Evolutionary conservation across 2,888 invertebrate genomes (phyloP).

Genomic region (Drosophila kambysellisi): DNA sequence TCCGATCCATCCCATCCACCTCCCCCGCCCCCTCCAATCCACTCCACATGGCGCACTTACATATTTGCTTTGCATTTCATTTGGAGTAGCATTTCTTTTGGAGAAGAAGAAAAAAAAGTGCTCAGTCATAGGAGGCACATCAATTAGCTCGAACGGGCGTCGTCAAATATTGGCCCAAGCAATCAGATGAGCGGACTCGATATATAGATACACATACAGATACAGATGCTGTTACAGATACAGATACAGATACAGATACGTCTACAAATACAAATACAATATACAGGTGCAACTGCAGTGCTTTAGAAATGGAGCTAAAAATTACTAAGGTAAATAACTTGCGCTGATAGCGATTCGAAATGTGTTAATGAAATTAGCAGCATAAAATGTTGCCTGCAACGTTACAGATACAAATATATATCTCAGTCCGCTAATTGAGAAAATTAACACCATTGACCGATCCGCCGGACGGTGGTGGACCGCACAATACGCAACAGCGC

Average conservation of each 20-base stretch:
- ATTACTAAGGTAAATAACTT: constrained; percentile 56
- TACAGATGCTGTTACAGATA: background rate
- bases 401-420: constrained; percentile 63
- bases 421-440: constrained; percentile 72
- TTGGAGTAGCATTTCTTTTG: constrained; percentile 26
- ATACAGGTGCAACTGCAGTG: constrained; percentile 46
- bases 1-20: background rate
- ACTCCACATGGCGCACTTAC: constrained; percentile 62
- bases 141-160: constrained; percentile 65
- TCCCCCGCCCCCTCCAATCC: background rate
- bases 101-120: constrained; percentile 21
- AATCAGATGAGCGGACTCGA: constrained; percentile 49
- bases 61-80: constrained; percentile 59
- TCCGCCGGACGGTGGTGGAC: constrained; percentile 21
- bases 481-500: constrained; percentile 63
- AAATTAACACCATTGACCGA: constrained; percentile 71
- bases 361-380: constrained; percentile 82
- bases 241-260: background rate
- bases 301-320: constrained; percentile 38
- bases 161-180: constrained; percentile 62
- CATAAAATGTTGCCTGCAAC: constrained; percentile 72
- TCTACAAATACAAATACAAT: background rate
- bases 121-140: constrained; percentile 26
- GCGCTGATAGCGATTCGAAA: constrained; percentile 57
- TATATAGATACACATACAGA: background rate